Conservation (phyloP, 2,113 vertebrate species). For the Rhynchopsitta pachyrhyncha region DNA sequence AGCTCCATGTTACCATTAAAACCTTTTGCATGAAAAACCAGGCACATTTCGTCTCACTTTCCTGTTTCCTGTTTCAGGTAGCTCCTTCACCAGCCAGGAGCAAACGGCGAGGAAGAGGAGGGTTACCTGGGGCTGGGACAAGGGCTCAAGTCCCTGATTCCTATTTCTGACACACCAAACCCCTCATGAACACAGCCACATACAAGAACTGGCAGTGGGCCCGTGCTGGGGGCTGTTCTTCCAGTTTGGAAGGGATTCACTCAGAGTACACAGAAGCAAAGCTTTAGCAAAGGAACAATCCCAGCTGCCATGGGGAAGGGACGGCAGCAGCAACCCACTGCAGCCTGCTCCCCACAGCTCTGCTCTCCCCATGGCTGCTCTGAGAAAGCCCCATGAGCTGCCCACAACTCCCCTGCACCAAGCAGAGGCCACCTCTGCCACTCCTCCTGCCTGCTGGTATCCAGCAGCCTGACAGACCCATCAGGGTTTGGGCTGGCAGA, state of each 20-base stretch:
- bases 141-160: not conserved
- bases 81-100: not conserved
- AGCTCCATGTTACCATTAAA: not conserved
- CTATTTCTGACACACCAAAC: not conserved
- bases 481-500: too few species aligned
- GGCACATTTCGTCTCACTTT: slow-evolving; percentile 19
- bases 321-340: fast-evolving
- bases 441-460: not conserved
- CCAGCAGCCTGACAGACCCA: not conserved
- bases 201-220: not conserved
- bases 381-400: not conserved
- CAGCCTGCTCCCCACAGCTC: not conserved
- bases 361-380: not conserved
- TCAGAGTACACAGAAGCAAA: not conserved
- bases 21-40: slow-evolving; percentile 55
- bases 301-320: not conserved
- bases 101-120: fast-evolving
- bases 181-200: not conserved
- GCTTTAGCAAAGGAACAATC: not conserved
- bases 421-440: not conserved
- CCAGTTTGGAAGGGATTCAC: not conserved
- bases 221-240: not conserved
- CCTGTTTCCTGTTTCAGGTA: not conserved
- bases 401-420: not conserved
- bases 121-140: not conserved